Conservation (phyloP, 2,888 invertebrate genomes). For the Flexamia atlantica region DNA sequence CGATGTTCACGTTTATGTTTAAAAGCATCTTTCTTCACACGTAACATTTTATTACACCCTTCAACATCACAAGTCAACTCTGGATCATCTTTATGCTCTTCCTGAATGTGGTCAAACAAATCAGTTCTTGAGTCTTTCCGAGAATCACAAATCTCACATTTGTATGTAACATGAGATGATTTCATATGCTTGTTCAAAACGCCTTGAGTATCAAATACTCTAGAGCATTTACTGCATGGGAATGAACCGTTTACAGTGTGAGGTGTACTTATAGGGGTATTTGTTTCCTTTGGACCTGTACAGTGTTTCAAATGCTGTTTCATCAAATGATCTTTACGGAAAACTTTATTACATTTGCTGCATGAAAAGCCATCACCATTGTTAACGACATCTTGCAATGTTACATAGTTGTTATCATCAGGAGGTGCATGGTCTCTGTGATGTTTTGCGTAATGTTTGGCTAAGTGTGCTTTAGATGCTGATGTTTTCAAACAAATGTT, state of each 20-base stretch:
- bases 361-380: conserved; percentile 77
- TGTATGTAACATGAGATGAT: conserved; percentile 77
- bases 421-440: conserved; percentile 65
- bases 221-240: conserved; percentile 78
- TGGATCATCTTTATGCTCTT: conserved; percentile 76
- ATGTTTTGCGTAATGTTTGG: conserved; percentile 76
- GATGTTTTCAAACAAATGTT: conserved; percentile 79
- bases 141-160: conserved; percentile 78
- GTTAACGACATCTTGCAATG: conserved; percentile 51
- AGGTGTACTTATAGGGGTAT: conserved; percentile 70
- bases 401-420: conserved; percentile 41
- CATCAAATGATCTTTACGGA: conserved; percentile 77
- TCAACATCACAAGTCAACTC: conserved; percentile 75
- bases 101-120: conserved; percentile 77
- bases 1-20: conserved; percentile 77
- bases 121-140: conserved; percentile 78
- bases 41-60: conserved; percentile 77
- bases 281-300: conserved; percentile 70
- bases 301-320: conserved; percentile 80
- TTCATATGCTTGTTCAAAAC: conserved; percentile 77
- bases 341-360: conserved; percentile 78
- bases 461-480: conserved; percentile 78
- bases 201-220: conserved; percentile 77
- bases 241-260: conserved; percentile 70
- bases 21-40: conserved; percentile 76